phyloP scores from a whole-genome alignment of 2,888 invertebrate genomes.

The Tiphia femorata region DNA sequence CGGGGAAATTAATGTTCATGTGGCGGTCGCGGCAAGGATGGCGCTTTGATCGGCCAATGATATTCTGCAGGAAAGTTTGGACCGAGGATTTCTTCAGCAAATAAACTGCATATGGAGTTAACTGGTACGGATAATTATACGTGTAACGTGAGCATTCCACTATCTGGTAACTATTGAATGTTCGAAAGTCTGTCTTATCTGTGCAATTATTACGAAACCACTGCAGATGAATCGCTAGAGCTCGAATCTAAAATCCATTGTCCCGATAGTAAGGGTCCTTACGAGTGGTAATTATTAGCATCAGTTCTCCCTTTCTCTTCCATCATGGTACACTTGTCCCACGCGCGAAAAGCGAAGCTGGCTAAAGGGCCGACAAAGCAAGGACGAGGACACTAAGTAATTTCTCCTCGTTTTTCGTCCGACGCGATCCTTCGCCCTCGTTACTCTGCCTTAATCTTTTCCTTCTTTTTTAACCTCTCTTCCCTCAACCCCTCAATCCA shows the following conservation, averaged over 20 bases:
- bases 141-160: too few species aligned
- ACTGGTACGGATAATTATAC: too few species aligned
- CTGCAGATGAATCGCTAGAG: not conserved
- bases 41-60: too few species aligned
- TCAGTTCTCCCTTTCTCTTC: constrained; percentile 14
- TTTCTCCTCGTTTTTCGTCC: constrained; percentile 11
- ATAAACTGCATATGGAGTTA: too few species aligned
- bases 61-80: too few species aligned
- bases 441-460: not conserved
- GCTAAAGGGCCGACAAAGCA: not conserved
- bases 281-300: constrained; percentile 34
- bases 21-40: too few species aligned
- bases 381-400: constrained; percentile 1
- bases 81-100: too few species aligned
- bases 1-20: too few species aligned
- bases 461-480: not conserved
- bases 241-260: constrained; percentile 24
- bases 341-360: not conserved
- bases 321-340: constrained; percentile 4
- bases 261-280: constrained; percentile 18
- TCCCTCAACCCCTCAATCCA: not conserved
- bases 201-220: not conserved
- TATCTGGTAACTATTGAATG: too few species aligned
- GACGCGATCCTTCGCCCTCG: not conserved
- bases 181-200: too few species aligned